Conservation (phyloP, 2,113 vertebrate genomes). For the Pagrus major region DNA sequence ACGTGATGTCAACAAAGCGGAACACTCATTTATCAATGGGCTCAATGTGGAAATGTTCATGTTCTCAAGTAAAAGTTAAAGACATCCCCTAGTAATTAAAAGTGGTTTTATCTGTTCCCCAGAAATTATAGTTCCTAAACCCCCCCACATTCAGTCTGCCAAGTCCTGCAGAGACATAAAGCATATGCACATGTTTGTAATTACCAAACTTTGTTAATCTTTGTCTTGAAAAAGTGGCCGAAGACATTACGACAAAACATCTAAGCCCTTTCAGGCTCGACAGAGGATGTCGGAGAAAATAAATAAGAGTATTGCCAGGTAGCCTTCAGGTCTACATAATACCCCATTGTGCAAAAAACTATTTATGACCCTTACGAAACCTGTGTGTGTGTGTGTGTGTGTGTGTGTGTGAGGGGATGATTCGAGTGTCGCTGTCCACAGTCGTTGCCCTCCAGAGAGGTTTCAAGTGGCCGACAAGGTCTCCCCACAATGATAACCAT, state of each 20-base stretch:
- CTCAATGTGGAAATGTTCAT: constrained; percentile 25
- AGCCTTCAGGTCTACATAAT: constrained; percentile 22
- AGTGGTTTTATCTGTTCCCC: constrained; percentile 32
- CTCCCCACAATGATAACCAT: constrained; percentile 18
- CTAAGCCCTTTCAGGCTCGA: not conserved
- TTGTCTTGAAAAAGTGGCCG: constrained; percentile 32
- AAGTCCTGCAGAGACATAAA: constrained; percentile 40
- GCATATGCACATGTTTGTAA: constrained; percentile 51
- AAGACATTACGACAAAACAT: constrained; percentile 35
- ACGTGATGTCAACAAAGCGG: constrained; percentile 10
- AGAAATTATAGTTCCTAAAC: constrained; percentile 18
- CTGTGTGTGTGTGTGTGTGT: constrained; percentile 9
- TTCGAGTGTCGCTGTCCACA: not conserved
- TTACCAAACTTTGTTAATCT: constrained; percentile 52
- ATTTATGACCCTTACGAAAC: constrained; percentile 46
- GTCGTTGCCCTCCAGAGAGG: constrained; percentile 12
- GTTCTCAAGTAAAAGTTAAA: constrained; percentile 35
- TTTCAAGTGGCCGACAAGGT: constrained; percentile 41
- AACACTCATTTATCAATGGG: constrained; percentile 12
- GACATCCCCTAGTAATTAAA: constrained; percentile 41
- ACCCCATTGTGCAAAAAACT: constrained; percentile 33
- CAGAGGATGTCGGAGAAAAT: constrained; percentile 12
- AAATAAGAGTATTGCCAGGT: constrained; percentile 22
- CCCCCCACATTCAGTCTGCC: constrained; percentile 29
- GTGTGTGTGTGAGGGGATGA: no score